A percentile compares a stretch with the other conserved stretches of the same genome.
Evolutionary conservation across 1,140 invertebrate species (phyloP).

Genomic region (Branchinecta lindahli): DNA sequence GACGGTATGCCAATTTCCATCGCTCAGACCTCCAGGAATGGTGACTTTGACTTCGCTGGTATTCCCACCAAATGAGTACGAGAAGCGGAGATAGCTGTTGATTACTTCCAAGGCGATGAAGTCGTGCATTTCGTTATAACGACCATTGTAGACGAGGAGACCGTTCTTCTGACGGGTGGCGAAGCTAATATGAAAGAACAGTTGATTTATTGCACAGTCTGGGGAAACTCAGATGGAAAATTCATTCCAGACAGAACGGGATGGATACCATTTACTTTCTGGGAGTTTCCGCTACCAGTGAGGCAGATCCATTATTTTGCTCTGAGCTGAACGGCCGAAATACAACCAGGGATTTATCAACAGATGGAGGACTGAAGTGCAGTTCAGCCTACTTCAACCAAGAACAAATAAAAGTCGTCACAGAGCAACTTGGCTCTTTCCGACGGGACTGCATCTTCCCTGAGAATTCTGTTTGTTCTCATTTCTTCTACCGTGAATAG

Average conservation of each 20-base stretch:
- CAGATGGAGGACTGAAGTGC: too few relatives aligned
- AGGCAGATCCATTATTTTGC: too few relatives aligned
- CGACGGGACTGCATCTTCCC: too few relatives aligned
- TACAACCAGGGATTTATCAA: too few relatives aligned
- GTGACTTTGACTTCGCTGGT: slow-evolving; percentile 48
- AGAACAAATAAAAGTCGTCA: too few relatives aligned
- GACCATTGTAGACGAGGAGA: slow-evolving; percentile 79
- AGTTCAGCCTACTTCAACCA: too few relatives aligned
- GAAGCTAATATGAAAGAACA: slow-evolving; percentile 42
- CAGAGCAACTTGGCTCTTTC: too few relatives aligned
- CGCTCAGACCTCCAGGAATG: slow-evolving; percentile 55
- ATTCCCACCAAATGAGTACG: slow-evolving; percentile 69
- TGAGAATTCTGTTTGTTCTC: too few relatives aligned
- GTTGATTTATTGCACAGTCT: neutral
- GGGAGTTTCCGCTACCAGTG: too few relatives aligned
- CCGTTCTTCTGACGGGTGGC: slow-evolving; percentile 69
- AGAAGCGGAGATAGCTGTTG: slow-evolving; percentile 60
- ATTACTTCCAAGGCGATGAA: slow-evolving; percentile 78
- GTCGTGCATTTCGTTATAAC: slow-evolving; percentile 88
- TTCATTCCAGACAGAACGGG: slow-evolving; percentile 11
- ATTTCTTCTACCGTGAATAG: too few relatives aligned
- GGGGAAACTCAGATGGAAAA: neutral
- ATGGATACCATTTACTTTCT: neutral
- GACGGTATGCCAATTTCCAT: slow-evolving; percentile 88
- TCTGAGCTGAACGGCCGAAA: too few relatives aligned